phyloP scores from a whole-genome alignment of 2,888 invertebrate genomes.

The Omphaloscelis lunosa region DNA sequence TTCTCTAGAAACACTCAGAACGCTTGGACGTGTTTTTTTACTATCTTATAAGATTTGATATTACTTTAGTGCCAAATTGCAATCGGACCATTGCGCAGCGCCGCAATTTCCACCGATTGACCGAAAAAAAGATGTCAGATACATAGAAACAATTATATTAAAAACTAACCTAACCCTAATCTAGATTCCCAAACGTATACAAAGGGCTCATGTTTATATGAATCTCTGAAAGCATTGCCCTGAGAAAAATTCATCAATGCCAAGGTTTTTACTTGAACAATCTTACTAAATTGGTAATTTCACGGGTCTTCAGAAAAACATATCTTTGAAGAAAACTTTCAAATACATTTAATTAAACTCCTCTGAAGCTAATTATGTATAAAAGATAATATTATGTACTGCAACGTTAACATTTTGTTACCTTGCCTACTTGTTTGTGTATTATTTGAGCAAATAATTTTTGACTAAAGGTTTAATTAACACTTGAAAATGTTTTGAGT shows the following conservation, averaged over 20 bases:
- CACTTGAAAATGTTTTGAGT: not conserved
- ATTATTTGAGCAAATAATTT: not conserved
- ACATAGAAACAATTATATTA: not conserved
- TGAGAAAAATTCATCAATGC: not conserved
- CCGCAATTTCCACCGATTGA: not conserved
- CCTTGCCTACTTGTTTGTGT: not conserved
- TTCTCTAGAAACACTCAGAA: not conserved
- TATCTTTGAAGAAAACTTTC: not conserved
- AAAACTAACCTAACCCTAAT: too few species aligned
- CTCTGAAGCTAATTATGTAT: not conserved
- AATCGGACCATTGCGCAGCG: too few species aligned
- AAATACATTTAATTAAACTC: not conserved
- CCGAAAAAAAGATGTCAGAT: not conserved
- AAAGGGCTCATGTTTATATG: not conserved
- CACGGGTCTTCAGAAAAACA: not conserved
- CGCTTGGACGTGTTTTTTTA: not conserved
- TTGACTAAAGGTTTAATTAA: not conserved
- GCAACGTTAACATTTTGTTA: not conserved
- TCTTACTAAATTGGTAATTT: not conserved
- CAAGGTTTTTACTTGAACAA: not conserved
- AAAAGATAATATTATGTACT: not conserved
- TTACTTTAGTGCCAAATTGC: not conserved
- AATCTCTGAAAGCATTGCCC: not conserved
- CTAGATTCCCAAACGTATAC: not conserved
- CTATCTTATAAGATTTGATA: not conserved